Evolutionary conservation across 2,888 invertebrate genomes (phyloP).

Genomic region (Bursaphelenchus okinawaensis): DNA sequence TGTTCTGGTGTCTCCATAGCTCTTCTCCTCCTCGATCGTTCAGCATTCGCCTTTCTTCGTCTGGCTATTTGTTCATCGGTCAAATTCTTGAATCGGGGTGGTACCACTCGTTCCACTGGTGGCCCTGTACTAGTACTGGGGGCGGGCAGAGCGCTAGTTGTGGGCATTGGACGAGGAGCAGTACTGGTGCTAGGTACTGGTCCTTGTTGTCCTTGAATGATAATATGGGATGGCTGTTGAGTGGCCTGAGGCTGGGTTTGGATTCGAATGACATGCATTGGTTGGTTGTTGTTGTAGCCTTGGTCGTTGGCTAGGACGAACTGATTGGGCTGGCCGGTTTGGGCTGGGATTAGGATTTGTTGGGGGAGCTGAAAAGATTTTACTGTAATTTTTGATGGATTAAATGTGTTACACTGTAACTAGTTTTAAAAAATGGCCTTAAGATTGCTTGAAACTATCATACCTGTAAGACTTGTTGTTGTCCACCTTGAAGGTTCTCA

Average conservation of each 20-base stretch:
- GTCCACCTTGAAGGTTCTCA: constrained; percentile 1
- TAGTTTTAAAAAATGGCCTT: neutral
- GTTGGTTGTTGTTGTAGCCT: constrained; percentile 10
- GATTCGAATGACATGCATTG: constrained; percentile 11
- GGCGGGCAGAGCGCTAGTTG: neutral
- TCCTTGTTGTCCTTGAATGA: neutral
- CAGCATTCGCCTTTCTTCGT: constrained; percentile 23
- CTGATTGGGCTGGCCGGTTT: neutral
- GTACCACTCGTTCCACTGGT: neutral
- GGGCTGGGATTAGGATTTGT: neutral
- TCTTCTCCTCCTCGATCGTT: constrained; percentile 19
- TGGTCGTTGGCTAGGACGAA: constrained; percentile 4
- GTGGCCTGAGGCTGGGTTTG: constrained; percentile 9
- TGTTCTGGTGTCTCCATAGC: constrained; percentile 26
- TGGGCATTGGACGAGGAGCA: neutral
- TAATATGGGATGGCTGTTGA: constrained; percentile 6
- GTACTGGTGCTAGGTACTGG: too few species aligned
- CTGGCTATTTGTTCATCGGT: constrained; percentile 25
- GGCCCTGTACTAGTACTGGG: neutral
- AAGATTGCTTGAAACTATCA: neutral
- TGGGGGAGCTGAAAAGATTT: neutral
- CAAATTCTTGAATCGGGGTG: constrained; percentile 10
- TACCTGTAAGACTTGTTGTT: neutral
- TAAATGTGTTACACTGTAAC: too few species aligned
- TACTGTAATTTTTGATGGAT: neutral